Evolutionary conservation across 2,797 vertebrate genomes (phyloP).

Genomic region (Cercopithecus neglectus): DNA sequence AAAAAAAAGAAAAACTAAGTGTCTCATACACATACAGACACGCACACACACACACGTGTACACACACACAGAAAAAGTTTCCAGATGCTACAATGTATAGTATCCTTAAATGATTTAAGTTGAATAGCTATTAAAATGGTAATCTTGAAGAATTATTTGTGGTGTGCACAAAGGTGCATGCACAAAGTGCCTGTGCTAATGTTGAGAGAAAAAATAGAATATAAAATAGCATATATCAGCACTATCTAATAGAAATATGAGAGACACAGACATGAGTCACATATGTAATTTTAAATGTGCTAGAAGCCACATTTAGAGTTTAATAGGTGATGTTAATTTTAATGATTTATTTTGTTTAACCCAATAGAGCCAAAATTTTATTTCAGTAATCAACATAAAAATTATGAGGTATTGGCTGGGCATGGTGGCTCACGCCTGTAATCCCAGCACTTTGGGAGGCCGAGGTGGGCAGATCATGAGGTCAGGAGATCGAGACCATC

Average conservation of each 20-base stretch:
- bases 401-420: not conserved
- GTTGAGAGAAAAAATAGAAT: not conserved
- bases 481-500: no score
- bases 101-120: not conserved
- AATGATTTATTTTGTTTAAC: not conserved
- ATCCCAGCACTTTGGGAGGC: no score
- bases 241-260: not conserved
- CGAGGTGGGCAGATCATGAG: no score
- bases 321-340: not conserved
- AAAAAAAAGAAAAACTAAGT: no score
- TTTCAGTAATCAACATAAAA: not conserved
- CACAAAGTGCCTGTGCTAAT: not conserved
- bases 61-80: not conserved
- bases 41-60: not conserved
- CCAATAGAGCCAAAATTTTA: not conserved
- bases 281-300: no score
- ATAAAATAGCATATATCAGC: not conserved
- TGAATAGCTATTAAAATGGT: not conserved
- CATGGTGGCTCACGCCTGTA: no score
- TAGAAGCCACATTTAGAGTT: not conserved
- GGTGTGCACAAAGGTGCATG: not conserved
- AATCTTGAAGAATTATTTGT: not conserved
- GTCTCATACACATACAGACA: no score
- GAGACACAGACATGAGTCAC: not conserved
- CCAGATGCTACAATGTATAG: not conserved